These are phyloP conservation scores for Acanthaster planci DNA, from an alignment of 35 echinoderm and acorn worm species.

Conservation along the genomic window DNA sequence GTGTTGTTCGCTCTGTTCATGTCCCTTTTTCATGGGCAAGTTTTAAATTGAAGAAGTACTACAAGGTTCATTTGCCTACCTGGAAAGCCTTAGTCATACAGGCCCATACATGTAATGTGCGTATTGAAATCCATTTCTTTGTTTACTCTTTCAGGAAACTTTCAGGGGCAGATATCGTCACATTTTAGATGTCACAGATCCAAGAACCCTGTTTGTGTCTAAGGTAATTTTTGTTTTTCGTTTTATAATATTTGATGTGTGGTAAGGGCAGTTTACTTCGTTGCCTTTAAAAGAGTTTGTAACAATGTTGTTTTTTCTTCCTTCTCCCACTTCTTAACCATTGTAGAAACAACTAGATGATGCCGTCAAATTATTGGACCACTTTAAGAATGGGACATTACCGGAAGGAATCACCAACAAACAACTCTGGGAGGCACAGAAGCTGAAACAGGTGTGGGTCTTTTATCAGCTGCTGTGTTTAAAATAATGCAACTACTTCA, in stretches of 20 bases:
- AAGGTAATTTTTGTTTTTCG: slow-evolving; percentile 41
- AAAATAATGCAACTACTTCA: no score
- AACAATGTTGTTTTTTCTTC: no score
- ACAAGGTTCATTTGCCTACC: no score
- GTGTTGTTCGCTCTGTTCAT: no score
- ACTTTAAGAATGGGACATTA: slow-evolving; percentile 65
- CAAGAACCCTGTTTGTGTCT: slow-evolving; percentile 66
- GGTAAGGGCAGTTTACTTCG: not conserved
- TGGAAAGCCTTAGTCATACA: no score
- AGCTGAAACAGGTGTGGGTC: slow-evolving; percentile 83
- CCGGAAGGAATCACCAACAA: slow-evolving; percentile 69
- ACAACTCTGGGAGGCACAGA: slow-evolving; percentile 90
- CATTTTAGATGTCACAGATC: slow-evolving; percentile 77
- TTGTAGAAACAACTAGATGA: slow-evolving; percentile 71
- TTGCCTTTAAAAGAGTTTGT: not conserved
- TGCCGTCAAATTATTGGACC: slow-evolving; percentile 63
- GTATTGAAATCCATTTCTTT: no score
- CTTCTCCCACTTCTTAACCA: slow-evolving; percentile 21
- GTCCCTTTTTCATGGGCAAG: no score
- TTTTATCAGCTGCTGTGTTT: no score
- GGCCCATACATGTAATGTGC: no score
- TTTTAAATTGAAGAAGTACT: no score
- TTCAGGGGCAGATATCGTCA: slow-evolving; percentile 71
- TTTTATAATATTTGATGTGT: not conserved
- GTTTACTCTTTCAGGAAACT: slow-evolving; percentile 38